A percentile compares a stretch with the other conserved stretches of the same genome.
phyloP scores from a whole-genome alignment of 2,797 vertebrate genomes.

The Peromyscus eremicus region DNA sequence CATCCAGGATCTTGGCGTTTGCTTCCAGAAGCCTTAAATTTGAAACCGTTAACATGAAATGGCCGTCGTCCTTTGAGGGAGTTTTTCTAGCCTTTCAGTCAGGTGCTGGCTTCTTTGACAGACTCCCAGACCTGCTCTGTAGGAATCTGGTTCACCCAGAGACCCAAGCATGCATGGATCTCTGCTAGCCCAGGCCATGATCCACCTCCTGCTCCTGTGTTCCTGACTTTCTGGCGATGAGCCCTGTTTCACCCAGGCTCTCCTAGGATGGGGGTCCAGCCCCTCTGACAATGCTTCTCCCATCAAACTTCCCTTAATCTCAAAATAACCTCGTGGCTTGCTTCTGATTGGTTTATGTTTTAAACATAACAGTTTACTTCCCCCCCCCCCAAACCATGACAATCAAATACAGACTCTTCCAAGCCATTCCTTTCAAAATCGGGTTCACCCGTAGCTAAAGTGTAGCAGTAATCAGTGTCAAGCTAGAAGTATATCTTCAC shows the following conservation, averaged over 20 bases:
- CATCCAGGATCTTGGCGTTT: not conserved
- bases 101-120: not conserved
- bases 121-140: not conserved
- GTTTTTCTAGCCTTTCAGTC: not conserved
- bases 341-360: not conserved
- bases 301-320: not conserved
- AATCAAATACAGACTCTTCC: not conserved
- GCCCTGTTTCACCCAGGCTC: fast-evolving
- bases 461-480: fast-evolving
- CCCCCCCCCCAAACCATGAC: no score
- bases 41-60: not conserved
- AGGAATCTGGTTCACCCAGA: not conserved
- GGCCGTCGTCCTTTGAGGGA: fast-evolving
- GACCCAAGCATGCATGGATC: not conserved
- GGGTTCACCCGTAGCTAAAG: fast-evolving
- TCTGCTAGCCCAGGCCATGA: not conserved
- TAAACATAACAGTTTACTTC: not conserved
- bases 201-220: fast-evolving
- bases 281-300: not conserved
- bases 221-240: fast-evolving
- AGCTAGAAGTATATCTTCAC: not conserved
- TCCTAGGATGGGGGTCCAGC: fast-evolving
- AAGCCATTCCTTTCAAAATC: not conserved
- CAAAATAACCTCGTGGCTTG: not conserved
- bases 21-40: not conserved